Percentiles rank a stretch among this genome's conserved stretches.
phyloP scores from a whole-genome alignment of 2,797 vertebrate species.

The Sebastes diploproa region DNA sequence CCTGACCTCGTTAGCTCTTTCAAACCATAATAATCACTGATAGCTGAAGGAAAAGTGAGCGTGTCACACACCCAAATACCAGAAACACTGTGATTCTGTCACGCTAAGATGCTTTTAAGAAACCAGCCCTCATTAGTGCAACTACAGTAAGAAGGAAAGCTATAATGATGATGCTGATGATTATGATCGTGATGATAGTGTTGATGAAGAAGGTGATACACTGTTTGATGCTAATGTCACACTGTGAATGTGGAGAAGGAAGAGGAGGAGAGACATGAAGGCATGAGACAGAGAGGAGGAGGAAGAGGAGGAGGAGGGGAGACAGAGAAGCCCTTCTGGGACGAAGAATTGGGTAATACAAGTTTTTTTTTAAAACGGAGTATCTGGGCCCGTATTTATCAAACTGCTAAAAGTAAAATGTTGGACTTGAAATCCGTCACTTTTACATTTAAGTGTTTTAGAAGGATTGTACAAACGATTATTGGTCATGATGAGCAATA shows the following conservation, averaged over 20 bases:
- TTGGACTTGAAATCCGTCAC: background rate
- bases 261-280: slow-evolving; percentile 16
- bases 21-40: background rate
- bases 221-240: slow-evolving; percentile 60
- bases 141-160: slow-evolving; percentile 48
- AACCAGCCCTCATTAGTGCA: slow-evolving; percentile 69
- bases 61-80: slow-evolving; percentile 1
- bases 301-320: background rate
- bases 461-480: background rate
- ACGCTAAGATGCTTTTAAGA: slow-evolving; percentile 65
- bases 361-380: background rate
- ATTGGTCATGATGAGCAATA: background rate
- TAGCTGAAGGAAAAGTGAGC: background rate
- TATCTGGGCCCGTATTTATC: slow-evolving; percentile 19
- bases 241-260: slow-evolving; percentile 4
- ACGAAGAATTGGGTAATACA: background rate
- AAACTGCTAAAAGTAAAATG: background rate
- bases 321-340: slow-evolving; percentile 17
- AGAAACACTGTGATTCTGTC: slow-evolving; percentile 18
- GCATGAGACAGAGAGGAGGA: slow-evolving; percentile 1
- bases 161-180: slow-evolving; percentile 41
- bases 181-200: slow-evolving; percentile 59
- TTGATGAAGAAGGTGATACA: slow-evolving; percentile 67
- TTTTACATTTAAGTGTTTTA: background rate
- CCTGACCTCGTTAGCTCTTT: background rate